Evolutionary conservation across 1,140 invertebrate genomes (phyloP).

Genomic region (Harlomillsia oculata): DNA sequence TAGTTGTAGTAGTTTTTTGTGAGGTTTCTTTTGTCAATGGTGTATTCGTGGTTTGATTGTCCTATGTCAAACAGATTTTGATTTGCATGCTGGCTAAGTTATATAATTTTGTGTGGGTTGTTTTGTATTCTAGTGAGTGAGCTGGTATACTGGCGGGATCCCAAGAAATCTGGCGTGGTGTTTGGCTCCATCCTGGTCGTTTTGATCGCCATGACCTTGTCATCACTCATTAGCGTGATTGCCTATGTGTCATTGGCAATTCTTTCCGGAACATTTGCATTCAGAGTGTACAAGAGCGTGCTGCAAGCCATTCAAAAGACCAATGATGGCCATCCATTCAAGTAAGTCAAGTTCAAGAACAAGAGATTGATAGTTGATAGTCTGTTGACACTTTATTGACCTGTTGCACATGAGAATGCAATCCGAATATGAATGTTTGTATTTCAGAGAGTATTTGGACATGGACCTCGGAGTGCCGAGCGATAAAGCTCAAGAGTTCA

Average conservation of each 20-base stretch:
- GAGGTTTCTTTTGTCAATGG: background rate
- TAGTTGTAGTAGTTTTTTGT: background rate
- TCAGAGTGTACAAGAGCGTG: constrained; percentile 92
- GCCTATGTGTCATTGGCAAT: constrained; percentile 78
- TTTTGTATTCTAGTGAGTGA: constrained; percentile 69
- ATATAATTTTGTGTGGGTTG: background rate
- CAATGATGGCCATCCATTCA: constrained; percentile 93
- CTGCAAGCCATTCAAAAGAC: constrained; percentile 94
- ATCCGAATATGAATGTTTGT: constrained; percentile 22
- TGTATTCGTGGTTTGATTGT: too few species aligned
- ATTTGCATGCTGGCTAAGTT: background rate
- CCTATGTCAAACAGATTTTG: background rate
- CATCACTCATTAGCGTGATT: constrained; percentile 89
- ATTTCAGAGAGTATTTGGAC: constrained; percentile 72
- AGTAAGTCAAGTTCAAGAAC: constrained; percentile 59
- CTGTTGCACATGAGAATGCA: too few species aligned
- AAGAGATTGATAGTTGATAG: too few species aligned
- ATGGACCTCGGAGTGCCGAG: constrained; percentile 70
- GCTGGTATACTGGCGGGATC: constrained; percentile 92
- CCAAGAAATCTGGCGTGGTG: constrained; percentile 83
- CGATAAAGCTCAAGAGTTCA: constrained; percentile 77
- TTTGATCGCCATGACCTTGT: constrained; percentile 82
- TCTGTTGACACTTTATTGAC: too few species aligned
- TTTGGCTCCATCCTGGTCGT: constrained; percentile 76
- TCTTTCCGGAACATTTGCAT: constrained; percentile 73